Conservation (phyloP, 2,113 vertebrate genomes). For the Hucho hucho region DNA sequence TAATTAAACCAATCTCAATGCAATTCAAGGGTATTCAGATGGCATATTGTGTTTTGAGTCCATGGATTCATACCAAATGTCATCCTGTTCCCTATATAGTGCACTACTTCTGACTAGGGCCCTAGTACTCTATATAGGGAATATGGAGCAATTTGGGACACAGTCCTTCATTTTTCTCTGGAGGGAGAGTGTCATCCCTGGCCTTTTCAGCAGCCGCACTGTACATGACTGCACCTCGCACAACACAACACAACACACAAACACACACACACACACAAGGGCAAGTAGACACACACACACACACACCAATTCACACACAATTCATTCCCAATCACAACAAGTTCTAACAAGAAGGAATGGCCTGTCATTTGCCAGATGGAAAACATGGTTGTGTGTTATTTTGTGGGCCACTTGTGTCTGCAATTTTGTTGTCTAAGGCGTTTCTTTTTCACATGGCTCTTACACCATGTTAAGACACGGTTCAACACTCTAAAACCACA, state of each 20-base stretch:
- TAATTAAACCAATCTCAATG: constrained; percentile 83
- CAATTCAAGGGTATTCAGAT: constrained; percentile 72
- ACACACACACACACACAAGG: constrained; percentile 14
- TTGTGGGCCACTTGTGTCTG: no score
- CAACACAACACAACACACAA: constrained; percentile 7
- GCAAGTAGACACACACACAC: constrained; percentile 15
- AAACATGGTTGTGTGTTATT: no score
- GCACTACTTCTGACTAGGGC: no score
- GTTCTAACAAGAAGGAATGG: no score
- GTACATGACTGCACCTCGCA: constrained; percentile 19
- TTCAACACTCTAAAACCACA: no score
- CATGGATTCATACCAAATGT: neutral
- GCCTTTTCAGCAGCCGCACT: constrained; percentile 20
- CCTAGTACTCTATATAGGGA: no score
- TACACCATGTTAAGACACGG: no score
- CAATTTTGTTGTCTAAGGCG: no score
- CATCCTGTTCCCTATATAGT: no score
- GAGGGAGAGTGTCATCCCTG: constrained; percentile 39
- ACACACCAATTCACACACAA: neutral
- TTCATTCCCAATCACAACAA: neutral
- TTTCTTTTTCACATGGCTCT: no score
- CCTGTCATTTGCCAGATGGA: no score
- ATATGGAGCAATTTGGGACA: no score
- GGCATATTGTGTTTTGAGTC: constrained; percentile 60
- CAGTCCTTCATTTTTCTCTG: constrained; percentile 10